Percentiles rank a stretch among this genome's conserved stretches.
Evolutionary conservation across 2,113 vertebrate genomes (phyloP).

Genomic region (Jaculus jaculus): DNA sequence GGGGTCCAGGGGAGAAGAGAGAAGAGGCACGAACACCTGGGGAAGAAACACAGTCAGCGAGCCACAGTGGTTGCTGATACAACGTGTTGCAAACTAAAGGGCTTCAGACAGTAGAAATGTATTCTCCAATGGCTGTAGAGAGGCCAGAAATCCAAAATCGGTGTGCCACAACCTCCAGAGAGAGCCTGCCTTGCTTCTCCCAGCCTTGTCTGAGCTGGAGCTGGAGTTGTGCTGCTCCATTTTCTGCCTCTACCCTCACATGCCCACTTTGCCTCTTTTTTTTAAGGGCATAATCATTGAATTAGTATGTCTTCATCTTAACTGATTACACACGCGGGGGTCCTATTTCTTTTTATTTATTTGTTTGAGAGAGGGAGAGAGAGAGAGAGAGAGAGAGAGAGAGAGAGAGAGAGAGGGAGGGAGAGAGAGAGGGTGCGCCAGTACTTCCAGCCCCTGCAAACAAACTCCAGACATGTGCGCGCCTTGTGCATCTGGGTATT

Average conservation of each 20-base stretch:
- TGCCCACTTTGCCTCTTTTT: not conserved
- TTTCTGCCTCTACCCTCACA: not conserved
- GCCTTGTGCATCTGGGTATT: too few species aligned
- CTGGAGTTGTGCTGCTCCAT: fast-evolving
- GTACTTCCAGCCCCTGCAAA: too few species aligned
- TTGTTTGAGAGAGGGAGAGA: too few species aligned
- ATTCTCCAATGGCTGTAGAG: not conserved
- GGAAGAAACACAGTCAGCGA: too few species aligned
- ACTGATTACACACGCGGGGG: not conserved
- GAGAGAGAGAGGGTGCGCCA: too few species aligned
- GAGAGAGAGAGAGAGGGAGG: too few species aligned
- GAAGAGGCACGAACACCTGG: not conserved
- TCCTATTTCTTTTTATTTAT: too few species aligned
- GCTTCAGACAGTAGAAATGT: not conserved
- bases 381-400: too few species aligned
- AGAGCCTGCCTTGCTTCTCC: not conserved
- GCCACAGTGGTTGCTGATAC: not conserved
- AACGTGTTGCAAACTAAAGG: not conserved
- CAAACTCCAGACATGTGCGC: too few species aligned
- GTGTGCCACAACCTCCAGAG: too few species aligned
- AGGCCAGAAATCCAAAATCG: not conserved
- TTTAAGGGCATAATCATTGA: not conserved
- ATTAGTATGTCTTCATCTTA: not conserved
- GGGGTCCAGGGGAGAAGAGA: too few species aligned
- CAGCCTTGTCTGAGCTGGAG: too few species aligned